Base-by-base conservation (phyloP, 1,140 invertebrate genomes). In the Nephila pilipes region DNA sequence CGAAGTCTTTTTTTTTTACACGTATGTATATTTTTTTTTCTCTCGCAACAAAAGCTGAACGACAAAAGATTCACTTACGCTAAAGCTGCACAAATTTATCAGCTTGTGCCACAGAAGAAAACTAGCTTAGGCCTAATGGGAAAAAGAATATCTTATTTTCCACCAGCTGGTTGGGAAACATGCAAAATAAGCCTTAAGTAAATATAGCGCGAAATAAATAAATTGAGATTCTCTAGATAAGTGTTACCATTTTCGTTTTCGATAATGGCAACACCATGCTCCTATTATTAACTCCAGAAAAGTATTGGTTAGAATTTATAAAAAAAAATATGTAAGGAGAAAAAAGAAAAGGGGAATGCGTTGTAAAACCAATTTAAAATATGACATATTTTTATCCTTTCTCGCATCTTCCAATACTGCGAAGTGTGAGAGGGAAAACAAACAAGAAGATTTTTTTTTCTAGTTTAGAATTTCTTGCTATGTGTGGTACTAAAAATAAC, bases 351-450 rank as follows among this genome's bases (percentile, higher is more conserved):
- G 57, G 29, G 58, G 20, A 12, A 38, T 63, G 81, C 81, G 16
- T n/a, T 29, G n/a, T 36, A 60, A 58, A 87, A 88, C 87, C 58
- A 88, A 88, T 88, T 88, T 88, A 88, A 88, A 88, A 75, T 88
- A 69, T 75, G 87, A 75, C 58, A 75, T 57, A 8, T 87, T 87
- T 63, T 88, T 88, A 69, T 75, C 87, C 87, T 22, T 36, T 0
- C 32, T 88, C 18, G 69, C 63, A 88, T 88, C 87, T 69, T 46
- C 29, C 87, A 88, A 88, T 88, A 25, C 57, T 2, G 83, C 25
- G 25, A 46, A 36, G 38, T 22, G 69, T 3, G 80, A 55, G 80
- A 81, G 38, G 46, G 6, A 38, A 87, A 58, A 87, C 12, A 36
- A 87, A 58, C 12, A 87, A 87, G 46, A 46, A 20, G 8, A 57